phyloP scores from a whole-genome alignment of 2,113 vertebrate genomes.

The Psittacus erithacus region DNA sequence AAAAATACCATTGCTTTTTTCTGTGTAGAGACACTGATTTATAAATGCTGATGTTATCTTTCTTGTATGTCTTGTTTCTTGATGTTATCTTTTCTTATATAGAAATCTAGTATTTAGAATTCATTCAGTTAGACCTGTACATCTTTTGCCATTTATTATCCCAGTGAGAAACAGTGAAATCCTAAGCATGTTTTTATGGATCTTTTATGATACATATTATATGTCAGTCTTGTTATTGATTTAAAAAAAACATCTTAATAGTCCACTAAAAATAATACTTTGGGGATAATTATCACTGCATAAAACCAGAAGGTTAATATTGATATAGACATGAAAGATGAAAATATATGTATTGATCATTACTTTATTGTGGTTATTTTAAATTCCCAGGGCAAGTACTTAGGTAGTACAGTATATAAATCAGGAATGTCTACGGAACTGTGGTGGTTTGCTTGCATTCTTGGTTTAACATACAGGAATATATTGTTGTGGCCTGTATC shows the following conservation, averaged over 20 bases:
- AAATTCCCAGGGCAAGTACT: not conserved
- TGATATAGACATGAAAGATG: not conserved
- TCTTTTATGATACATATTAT: not conserved
- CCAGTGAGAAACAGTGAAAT: not conserved
- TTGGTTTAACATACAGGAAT: not conserved
- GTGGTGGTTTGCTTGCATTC: not conserved
- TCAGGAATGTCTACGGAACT: not conserved
- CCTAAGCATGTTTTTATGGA: not conserved
- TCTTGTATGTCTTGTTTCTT: not conserved
- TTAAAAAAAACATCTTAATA: not conserved
- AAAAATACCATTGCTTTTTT: not conserved
- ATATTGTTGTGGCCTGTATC: not conserved
- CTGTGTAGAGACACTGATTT: not conserved
- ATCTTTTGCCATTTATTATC: not conserved
- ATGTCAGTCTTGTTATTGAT: not conserved
- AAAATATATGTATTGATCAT: not conserved
- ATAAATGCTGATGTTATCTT: not conserved
- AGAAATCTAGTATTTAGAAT: not conserved
- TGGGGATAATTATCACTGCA: not conserved
- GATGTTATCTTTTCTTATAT: not conserved
- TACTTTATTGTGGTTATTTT: not conserved
- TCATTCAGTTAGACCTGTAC: not conserved
- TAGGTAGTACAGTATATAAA: not conserved
- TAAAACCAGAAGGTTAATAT: not conserved
- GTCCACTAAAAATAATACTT: not conserved